Base-by-base conservation (phyloP, 2,888 invertebrate species). In the Lasioglossum malachurum region DNA sequence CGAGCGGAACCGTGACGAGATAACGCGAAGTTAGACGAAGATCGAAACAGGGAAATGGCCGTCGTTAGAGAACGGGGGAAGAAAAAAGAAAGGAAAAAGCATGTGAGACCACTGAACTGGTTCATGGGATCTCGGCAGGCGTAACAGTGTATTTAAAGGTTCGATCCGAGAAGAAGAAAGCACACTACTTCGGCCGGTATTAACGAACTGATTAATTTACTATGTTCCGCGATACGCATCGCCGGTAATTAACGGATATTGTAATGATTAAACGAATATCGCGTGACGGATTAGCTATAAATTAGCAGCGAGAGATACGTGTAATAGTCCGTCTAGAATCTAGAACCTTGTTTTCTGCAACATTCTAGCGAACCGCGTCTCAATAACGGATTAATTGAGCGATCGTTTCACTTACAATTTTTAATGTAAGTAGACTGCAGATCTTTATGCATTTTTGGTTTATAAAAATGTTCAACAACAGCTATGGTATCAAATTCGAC, bases 191-290 rank as follows among this genome's bases (percentile, higher is more conserved):
- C 67, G 69, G 74, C 46, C 46, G n/a, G 10, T 35, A 60, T 79
- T 88, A 84, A 87, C 57, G 82, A 84, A 74, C 69, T 78, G 82
- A 84, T 82, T 79, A 83, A 87, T 84, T 83, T 72, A 78, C 76
- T 60, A 82, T 49, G 69, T 79, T 46, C 53, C 64, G 19, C 75
- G 35, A 44, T 38, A 74, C 23, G 46, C 67, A 41, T 64, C 71
- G 49, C 31, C 14, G 76, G 16, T 74, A 87, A 83, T 86, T 80
- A 87, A 75, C 49, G 46, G 67, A 57, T 57, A 57, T 41, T 46
- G 31, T 46, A 49, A 57, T 57, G 46, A 81, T 71, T 79, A 38
- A 41, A 38, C 53, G n/a, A 71, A 71, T 44, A 46, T 16, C 7
- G 57, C 72, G 64, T 53, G 53, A 67, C 72, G 44, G 38, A 12